These are phyloP conservation scores for Spatulosminthurus flaviceps DNA, from an alignment of 2,888 invertebrate genomes.

Conservation along the genomic window DNA sequence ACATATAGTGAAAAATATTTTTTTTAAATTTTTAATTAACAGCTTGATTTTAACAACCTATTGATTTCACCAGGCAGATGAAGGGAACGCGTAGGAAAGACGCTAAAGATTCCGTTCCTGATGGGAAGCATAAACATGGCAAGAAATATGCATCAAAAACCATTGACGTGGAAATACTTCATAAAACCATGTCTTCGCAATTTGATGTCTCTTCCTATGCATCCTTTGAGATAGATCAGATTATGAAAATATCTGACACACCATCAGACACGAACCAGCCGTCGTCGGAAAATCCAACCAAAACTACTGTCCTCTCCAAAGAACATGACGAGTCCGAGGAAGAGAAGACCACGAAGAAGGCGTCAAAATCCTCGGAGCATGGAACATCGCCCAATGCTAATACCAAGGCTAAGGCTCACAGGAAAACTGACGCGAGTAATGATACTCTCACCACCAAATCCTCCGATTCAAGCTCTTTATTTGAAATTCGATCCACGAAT, in stretches of 20 bases:
- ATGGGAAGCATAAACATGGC: constrained; percentile 1
- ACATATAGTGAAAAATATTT: too few relatives aligned
- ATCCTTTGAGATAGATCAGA: constrained; percentile 22
- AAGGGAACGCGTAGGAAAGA: background rate
- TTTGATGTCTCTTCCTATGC: constrained; percentile 34
- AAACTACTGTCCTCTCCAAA: too few relatives aligned
- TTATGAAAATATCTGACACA: background rate
- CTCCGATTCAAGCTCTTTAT: constrained; percentile 15
- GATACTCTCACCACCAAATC: background rate
- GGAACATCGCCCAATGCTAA: too few relatives aligned
- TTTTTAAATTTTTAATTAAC: background rate
- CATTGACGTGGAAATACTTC: constrained; percentile 9
- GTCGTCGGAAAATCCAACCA: background rate
- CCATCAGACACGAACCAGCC: background rate
- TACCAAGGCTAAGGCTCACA: background rate
- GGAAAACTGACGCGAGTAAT: background rate
- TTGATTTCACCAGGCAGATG: constrained; percentile 26
- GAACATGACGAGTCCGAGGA: background rate
- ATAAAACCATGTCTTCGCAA: constrained; percentile 25
- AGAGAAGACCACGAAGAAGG: constrained; percentile 2
- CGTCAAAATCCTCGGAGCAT: background rate
- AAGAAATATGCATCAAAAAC: background rate
- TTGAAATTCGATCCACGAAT: constrained; percentile 25
- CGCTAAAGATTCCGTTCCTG: background rate
- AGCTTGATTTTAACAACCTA: background rate